phyloP scores from a whole-genome alignment of 1,140 invertebrate species.

The Theocolax elegans region DNA sequence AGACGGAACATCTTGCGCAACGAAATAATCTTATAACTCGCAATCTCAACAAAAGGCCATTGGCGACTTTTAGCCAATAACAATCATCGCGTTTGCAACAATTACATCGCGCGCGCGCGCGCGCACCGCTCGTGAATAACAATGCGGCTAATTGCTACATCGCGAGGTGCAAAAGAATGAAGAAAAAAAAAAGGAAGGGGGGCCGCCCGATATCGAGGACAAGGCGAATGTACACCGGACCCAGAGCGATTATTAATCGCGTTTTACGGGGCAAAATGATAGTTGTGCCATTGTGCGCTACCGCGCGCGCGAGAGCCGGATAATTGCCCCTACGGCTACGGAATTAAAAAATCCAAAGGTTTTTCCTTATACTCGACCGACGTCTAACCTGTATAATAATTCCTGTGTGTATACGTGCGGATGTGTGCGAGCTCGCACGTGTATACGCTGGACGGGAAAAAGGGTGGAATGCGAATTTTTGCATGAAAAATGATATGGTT shows the following conservation, averaged over 20 bases:
- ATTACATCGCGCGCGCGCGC: background rate
- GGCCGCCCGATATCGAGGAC: constrained; percentile 24
- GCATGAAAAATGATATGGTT: constrained; percentile 21
- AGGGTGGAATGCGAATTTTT: constrained; percentile 31
- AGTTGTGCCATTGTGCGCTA: constrained; percentile 4
- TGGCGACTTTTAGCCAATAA: constrained; percentile 11
- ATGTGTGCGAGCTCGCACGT: background rate
- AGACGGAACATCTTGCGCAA: constrained; percentile 22
- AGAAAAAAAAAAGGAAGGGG: constrained; percentile 10
- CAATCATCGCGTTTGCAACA: constrained; percentile 16
- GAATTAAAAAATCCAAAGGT: constrained; percentile 20
- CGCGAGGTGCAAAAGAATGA: constrained; percentile 17
- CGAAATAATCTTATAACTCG: background rate
- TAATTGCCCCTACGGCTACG: background rate
- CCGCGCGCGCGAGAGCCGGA: background rate
- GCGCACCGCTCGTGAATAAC: constrained; percentile 4
- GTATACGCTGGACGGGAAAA: background rate
- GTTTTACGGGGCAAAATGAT: constrained; percentile 29
- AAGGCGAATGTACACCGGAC: constrained; percentile 10
- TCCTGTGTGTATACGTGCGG: background rate
- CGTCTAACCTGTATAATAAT: constrained; percentile 5
- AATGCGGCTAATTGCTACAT: constrained; percentile 18
- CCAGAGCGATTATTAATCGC: constrained; percentile 34
- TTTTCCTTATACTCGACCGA: constrained; percentile 7
- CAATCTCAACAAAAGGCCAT: constrained; percentile 14